Percentiles rank a stretch among this genome's conserved stretches.
Conservation (phyloP, 2,113 vertebrate species). For the Neogale vison region DNA sequence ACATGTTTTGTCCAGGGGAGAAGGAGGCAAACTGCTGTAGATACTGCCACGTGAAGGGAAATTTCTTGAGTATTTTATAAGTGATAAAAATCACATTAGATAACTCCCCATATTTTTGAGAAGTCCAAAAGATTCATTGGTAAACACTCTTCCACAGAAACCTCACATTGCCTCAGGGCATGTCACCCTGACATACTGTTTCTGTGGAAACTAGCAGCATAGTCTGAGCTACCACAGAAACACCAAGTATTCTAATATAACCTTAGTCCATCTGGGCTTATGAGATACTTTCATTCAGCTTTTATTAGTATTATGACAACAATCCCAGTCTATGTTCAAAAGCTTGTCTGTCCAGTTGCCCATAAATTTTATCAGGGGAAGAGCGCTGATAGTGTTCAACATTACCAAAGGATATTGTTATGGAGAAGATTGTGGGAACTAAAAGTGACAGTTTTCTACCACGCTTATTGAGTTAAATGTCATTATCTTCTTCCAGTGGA, state of each 20-base stretch:
- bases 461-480: background rate
- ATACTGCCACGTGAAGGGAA: background rate
- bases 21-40: background rate
- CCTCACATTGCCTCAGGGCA: background rate
- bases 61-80: background rate
- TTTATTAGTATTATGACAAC: constrained; percentile 59
- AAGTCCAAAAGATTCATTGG: constrained; percentile 1
- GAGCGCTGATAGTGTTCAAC: constrained; percentile 19
- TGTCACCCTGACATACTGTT: background rate
- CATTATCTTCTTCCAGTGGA: background rate
- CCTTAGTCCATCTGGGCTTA: background rate
- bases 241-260: background rate
- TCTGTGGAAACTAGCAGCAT: background rate
- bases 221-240: constrained; percentile 29
- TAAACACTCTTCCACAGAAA: constrained; percentile 40
- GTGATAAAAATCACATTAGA: background rate
- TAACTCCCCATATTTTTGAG: constrained; percentile 32
- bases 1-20: background rate
- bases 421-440: background rate
- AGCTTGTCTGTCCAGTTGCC: background rate
- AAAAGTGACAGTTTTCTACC: background rate
- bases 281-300: constrained; percentile 44
- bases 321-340: background rate
- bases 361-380: constrained; percentile 33
- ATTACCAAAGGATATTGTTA: background rate